Evolutionary conservation across 2,113 vertebrate genomes (phyloP), one percentile per base, ranked within the genome.

Genomic region (Scortum barcoo): DNA sequence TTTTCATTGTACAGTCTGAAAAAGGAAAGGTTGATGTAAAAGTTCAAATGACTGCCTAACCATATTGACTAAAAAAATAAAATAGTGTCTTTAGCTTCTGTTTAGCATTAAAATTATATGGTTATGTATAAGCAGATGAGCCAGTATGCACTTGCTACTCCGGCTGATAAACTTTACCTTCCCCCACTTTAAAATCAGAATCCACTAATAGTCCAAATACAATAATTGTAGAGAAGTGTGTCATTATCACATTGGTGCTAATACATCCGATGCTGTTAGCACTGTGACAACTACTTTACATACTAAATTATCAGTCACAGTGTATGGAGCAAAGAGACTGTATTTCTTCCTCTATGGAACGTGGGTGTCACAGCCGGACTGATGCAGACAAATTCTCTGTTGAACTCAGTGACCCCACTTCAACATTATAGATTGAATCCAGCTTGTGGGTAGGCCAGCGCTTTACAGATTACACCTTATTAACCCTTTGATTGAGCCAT

Each of bases 401-500:
- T 80, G 60, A 84, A 54, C 73, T 60, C 53, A 11, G 40, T 78
- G 84, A 75, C 68, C 58, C 48, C 1, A 10, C 51, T 71, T 79
- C 81, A 76, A 33, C 8, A 14, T 76, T 70, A 83, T 30, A 6
- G 74, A 79, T 86, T 79, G 57, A 53, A 72, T 85, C 61, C 67
- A 20, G 2, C 14, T 69, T 50, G 10, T 72, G 44, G 46, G 63
- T 58, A 33, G 28, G 28, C 22, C 28, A 48, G 0, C 75, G 73
- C 48, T 48, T 61, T 69, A 60, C 40, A 83, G 72, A 80, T 87
- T 78, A 83, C 81, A 48, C 16, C 19, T 17, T 65, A 58, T 87
- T 89, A 78, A 74, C 63, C 63, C 76, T 78, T 30, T 78, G 69
- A 65, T 24, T 83, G 78, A 71, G 66, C 60, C 56, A 16, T 68